These are phyloP conservation scores for Sepioteuthis lessoniana DNA, from an alignment of 2,888 invertebrate species.

Conservation along the genomic window DNA sequence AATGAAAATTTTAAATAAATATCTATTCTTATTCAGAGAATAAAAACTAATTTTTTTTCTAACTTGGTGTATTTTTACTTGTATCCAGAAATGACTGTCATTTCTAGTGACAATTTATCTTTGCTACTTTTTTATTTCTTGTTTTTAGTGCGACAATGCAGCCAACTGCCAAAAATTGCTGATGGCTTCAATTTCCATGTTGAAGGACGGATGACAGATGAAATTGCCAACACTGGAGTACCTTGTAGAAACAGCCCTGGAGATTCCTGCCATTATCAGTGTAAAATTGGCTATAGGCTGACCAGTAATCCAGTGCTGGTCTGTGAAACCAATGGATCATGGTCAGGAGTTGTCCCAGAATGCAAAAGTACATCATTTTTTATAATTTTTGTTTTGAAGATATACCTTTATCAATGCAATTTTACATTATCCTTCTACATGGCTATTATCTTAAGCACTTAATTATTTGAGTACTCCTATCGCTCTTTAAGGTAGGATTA, in stretches of 20 bases:
- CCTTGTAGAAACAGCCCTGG: conserved; percentile 56
- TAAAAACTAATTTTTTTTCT: too few relatives aligned
- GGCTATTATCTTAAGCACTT: too few relatives aligned
- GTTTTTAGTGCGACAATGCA: conserved; percentile 53
- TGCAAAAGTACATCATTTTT: conserved; percentile 57
- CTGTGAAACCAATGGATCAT: conserved; percentile 59
- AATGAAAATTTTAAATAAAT: neutral
- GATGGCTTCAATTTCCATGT: conserved; percentile 59
- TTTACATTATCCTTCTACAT: neutral
- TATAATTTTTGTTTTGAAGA: neutral
- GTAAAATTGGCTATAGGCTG: conserved; percentile 57
- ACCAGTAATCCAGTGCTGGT: conserved; percentile 59
- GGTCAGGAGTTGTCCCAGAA: conserved; percentile 58
- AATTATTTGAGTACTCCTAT: too few relatives aligned
- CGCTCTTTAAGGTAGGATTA: too few relatives aligned
- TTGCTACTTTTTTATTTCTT: neutral
- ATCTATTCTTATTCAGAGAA: neutral
- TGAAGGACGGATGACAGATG: conserved; percentile 55
- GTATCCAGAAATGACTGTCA: neutral
- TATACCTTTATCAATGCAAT: neutral
- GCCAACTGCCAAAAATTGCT: conserved; percentile 54
- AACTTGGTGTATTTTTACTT: neutral
- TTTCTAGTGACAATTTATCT: neutral
- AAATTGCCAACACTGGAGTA: conserved; percentile 55
- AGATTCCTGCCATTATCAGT: conserved; percentile 58